phyloP scores from a whole-genome alignment of 2,797 vertebrate species.

The Sebastes dallii region DNA sequence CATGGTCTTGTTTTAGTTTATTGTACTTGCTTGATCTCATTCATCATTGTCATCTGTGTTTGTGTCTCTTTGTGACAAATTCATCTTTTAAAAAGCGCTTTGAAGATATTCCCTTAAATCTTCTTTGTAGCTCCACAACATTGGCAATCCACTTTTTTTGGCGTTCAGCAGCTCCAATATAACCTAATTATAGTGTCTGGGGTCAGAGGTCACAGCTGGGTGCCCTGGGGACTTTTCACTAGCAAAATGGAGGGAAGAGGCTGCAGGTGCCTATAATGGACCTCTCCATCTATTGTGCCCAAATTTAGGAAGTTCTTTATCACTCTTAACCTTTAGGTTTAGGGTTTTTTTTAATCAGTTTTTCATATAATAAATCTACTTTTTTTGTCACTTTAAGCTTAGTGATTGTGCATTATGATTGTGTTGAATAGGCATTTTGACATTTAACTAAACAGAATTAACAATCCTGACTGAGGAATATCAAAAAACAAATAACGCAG shows the following conservation, averaged over 20 bases:
- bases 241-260: constrained; percentile 66
- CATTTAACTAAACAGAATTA: background rate
- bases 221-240: constrained; percentile 67
- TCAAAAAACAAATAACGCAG: no score
- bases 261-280: constrained; percentile 62
- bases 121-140: background rate
- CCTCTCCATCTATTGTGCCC: constrained; percentile 26
- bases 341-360: background rate
- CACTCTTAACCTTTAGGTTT: background rate
- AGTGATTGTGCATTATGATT: background rate
- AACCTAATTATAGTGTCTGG: constrained; percentile 71
- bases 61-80: constrained; percentile 10
- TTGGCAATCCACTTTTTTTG: constrained; percentile 2
- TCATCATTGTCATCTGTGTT: background rate
- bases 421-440: background rate
- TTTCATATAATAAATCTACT: background rate
- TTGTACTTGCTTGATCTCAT: background rate
- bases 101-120: constrained; percentile 3
- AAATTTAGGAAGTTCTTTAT: background rate
- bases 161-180: constrained; percentile 58
- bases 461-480: background rate
- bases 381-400: background rate
- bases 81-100: background rate
- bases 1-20: background rate
- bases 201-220: constrained; percentile 79